Evolutionary conservation across 30 jellyfish, hydroid and myxozoan species (phyloP).

Genomic region (Catostylus mosaicus): DNA sequence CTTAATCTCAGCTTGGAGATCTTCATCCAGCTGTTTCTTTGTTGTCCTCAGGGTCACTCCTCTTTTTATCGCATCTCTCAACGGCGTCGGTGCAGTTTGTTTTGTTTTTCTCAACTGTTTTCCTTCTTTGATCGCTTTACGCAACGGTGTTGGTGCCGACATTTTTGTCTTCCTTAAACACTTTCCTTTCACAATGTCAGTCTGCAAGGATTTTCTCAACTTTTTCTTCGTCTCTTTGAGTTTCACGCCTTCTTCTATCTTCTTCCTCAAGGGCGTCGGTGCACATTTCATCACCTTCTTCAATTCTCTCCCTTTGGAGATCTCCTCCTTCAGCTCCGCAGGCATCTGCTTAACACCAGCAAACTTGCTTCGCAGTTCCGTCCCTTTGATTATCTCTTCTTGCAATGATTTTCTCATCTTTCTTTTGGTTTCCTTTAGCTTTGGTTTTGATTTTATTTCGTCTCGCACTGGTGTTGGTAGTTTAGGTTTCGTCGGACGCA

Average conservation of each 20-base stretch:
- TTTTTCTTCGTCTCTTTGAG: slow-evolving; percentile 48
- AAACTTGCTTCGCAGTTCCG: slow-evolving; percentile 37
- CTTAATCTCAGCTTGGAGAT: slow-evolving; percentile 39
- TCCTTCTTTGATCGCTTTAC: slow-evolving; percentile 44
- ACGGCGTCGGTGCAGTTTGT: slow-evolving; percentile 77
- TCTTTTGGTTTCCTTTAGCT: slow-evolving; percentile 44
- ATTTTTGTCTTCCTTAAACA: slow-evolving; percentile 26
- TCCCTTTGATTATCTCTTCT: slow-evolving; percentile 35
- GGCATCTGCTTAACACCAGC: slow-evolving; percentile 8
- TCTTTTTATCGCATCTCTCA: slow-evolving; percentile 62
- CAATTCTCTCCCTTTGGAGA: neutral
- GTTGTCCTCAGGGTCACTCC: slow-evolving; percentile 59
- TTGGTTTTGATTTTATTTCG: slow-evolving; percentile 50
- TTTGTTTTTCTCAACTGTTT: slow-evolving; percentile 45
- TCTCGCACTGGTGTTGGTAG: slow-evolving; percentile 61
- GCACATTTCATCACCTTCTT: slow-evolving; percentile 28
- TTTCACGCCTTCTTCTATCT: slow-evolving; percentile 38
- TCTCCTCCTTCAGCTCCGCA: slow-evolving; percentile 37
- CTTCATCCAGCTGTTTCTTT: slow-evolving; percentile 44
- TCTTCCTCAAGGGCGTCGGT: slow-evolving; percentile 34
- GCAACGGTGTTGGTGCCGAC: slow-evolving; percentile 66
- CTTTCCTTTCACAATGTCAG: slow-evolving; percentile 20
- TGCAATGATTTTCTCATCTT: slow-evolving; percentile 36
- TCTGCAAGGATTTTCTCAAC: slow-evolving; percentile 45
- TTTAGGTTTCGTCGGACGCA: slow-evolving; percentile 49